A percentile compares a stretch with the other conserved stretches of the same genome.
Conservation (phyloP, 1,140 invertebrate genomes). For the Metopolophium dirhodum region DNA sequence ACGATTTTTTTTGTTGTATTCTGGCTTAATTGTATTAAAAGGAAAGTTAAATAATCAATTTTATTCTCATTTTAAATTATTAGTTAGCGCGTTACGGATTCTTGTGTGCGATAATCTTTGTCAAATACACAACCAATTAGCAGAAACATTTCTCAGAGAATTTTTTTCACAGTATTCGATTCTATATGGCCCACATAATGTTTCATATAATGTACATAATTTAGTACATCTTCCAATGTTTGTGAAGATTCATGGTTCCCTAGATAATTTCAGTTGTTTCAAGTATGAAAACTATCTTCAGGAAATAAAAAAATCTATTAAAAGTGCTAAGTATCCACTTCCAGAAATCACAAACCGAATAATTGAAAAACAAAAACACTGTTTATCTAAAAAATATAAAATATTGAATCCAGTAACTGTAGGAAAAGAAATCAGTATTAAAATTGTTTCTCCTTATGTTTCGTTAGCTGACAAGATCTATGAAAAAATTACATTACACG, state of each 20-base stretch:
- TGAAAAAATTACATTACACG: too few relatives aligned
- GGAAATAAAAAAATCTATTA: too few relatives aligned
- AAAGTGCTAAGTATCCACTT: too few relatives aligned
- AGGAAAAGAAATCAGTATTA: too few relatives aligned
- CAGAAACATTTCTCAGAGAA: neutral
- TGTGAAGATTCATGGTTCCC: neutral
- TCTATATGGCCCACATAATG: neutral
- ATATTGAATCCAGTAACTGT: too few relatives aligned
- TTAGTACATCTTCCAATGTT: constrained; percentile 18
- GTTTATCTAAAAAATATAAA: too few relatives aligned
- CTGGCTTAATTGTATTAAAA: neutral
- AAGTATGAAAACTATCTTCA: neutral
- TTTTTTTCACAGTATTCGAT: neutral
- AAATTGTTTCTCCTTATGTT: too few relatives aligned
- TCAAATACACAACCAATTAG: neutral
- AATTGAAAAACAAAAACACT: too few relatives aligned
- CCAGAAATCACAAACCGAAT: too few relatives aligned
- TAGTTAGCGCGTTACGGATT: neutral
- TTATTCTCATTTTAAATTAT: constrained; percentile 5
- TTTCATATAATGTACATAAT: constrained; percentile 18
- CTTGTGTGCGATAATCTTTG: neutral
- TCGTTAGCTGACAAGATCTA: too few relatives aligned
- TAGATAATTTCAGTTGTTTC: constrained; percentile 24
- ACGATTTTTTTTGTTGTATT: neutral
- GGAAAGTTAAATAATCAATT: neutral